Evolutionary conservation across 2,113 vertebrate genomes (phyloP).

Genomic region (Heptranchias perlo): DNA sequence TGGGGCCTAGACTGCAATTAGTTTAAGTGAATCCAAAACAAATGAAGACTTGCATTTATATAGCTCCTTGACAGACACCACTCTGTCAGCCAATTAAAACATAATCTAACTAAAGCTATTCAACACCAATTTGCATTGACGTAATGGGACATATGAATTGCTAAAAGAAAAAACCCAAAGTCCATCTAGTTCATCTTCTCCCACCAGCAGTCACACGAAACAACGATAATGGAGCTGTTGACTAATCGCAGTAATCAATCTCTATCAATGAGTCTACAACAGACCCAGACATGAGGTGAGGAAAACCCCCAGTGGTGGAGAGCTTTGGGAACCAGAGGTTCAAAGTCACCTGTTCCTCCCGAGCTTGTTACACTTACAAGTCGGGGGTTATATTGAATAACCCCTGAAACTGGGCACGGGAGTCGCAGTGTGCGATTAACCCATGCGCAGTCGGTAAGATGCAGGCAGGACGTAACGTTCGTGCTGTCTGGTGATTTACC

Average conservation of each 20-base stretch:
- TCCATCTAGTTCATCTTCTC: not conserved
- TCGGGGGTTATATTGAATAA: no score
- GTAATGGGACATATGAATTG: not conserved
- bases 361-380: not conserved
- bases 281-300: not conserved
- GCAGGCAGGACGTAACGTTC: no score
- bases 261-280: not conserved
- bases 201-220: not conserved
- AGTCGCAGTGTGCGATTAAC: no score
- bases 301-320: not conserved
- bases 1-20: not conserved
- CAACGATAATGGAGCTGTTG: not conserved
- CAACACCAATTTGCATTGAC: not conserved
- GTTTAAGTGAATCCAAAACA: not conserved
- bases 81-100: no score
- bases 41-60: not conserved
- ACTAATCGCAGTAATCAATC: not conserved
- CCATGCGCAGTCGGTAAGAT: no score
- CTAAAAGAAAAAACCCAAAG: not conserved
- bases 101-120: not conserved
- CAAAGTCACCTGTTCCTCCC: not conserved
- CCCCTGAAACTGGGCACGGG: no score
- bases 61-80: not conserved
- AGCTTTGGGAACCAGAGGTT: not conserved
- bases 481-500: no score